Base-by-base conservation (phyloP, 1,140 invertebrate species). In the Lordiphosa stackelbergi region DNA sequence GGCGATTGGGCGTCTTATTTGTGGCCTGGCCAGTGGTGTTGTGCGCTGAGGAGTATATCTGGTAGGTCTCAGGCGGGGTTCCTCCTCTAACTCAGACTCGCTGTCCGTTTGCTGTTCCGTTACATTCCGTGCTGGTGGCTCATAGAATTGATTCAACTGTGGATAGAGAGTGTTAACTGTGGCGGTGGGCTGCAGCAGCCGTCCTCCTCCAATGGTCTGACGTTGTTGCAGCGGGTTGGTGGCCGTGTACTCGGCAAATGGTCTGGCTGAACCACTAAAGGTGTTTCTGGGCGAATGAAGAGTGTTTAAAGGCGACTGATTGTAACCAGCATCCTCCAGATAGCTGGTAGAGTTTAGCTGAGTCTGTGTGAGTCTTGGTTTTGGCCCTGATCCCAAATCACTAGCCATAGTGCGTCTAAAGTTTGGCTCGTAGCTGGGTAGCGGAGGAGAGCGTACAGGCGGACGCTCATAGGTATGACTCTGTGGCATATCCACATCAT, bases 271-370 rank as follows among this genome's bases (percentile, higher is more conserved):
- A 3, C 72, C 78, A 12, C 51, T 63, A 38, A 49, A 77, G 0
- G 72, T 66, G 28, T 66, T 64, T 2, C 69, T 69, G 16, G 56
- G 34, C 2, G 35, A 9, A n/a, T 51, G 38, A 0, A 28, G 36
- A 4, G 52, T 24, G 10, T n/a, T 51, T 51, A 4, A 22, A 0
- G 37, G 37, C 7, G 49, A 35, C 8, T 53, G 46, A 10, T 41
- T 71, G 40, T 45, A 56, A 1, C 45, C 36, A 3, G 34, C 8
- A 34, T 58, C 40, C 19, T 65, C 71, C 3, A 24, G 10, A 53
- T 83, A 83, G 28, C 77, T 83, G 9, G 64, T 83, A 1, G 77
- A 83, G 42, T 83, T 83, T 10, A 83, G 24, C 3, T 69, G 43
- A 1, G 77, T 56, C 40, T 83, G 77, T 0, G 64, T 69, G 0